A percentile compares a stretch with the other conserved stretches of the same genome.
These are phyloP conservation scores for Bombus huntii DNA, from an alignment of 1,140 invertebrate genomes.

Conservation along the genomic window DNA sequence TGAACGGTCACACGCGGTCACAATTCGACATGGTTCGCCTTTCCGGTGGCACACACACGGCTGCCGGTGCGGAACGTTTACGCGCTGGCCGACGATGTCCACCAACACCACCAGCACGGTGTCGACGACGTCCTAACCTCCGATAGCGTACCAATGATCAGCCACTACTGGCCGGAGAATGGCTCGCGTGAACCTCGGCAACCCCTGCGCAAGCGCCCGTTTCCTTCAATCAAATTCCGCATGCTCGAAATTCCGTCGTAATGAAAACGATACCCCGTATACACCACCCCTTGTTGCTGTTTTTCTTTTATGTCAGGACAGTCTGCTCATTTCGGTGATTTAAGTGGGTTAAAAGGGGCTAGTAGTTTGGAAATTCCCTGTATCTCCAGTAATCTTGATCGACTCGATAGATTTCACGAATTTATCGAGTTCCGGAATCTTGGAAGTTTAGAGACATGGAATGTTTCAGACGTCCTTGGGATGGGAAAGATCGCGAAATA, in stretches of 20 bases:
- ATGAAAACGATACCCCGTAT: not conserved
- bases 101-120: conserved; percentile 28
- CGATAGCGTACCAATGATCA: conserved; percentile 63
- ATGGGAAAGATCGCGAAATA: not conserved
- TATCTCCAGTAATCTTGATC: not conserved
- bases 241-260: conserved; percentile 61
- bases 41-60: not conserved
- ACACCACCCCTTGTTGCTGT: not conserved
- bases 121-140: conserved; percentile 40
- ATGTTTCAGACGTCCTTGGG: too few species aligned
- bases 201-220: conserved; percentile 68
- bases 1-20: conserved; percentile 44
- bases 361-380: not conserved
- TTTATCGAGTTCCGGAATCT: not conserved
- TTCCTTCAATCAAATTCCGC: conserved; percentile 71
- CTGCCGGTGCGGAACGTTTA: conserved; percentile 27
- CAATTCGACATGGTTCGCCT: conserved; percentile 56
- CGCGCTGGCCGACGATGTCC: conserved; percentile 2
- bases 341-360: not conserved
- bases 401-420: not conserved
- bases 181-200: conserved; percentile 47
- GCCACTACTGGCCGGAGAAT: conserved; percentile 58
- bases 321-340: not conserved
- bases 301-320: not conserved
- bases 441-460: not conserved